phyloP scores from a whole-genome alignment of 2,888 invertebrate genomes.

The Scotopteryx bipunctaria region DNA sequence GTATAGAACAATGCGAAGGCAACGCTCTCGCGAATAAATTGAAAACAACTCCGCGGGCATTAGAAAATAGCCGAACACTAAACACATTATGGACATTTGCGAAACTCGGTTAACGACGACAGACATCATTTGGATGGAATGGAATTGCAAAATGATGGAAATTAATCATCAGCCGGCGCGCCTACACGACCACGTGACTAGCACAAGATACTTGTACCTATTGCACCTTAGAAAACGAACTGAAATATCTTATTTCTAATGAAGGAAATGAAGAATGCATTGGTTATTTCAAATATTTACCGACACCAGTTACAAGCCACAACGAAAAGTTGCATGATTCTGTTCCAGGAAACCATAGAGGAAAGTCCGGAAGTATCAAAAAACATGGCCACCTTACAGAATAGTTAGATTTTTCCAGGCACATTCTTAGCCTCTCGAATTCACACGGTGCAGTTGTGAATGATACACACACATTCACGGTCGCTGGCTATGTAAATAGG shows the following conservation, averaged over 20 bases:
- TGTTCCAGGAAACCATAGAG: too few species aligned
- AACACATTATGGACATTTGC: conserved; percentile 39
- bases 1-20: conserved; percentile 45
- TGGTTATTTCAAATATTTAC: neutral
- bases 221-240: conserved; percentile 25
- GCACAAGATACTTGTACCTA: conserved; percentile 13
- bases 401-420: conserved; percentile 65
- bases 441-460: conserved; percentile 70
- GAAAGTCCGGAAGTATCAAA: conserved; percentile 31
- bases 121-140: conserved; percentile 20
- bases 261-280: neutral
- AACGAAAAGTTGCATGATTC: too few species aligned
- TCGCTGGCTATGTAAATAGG: conserved; percentile 77
- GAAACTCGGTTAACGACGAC: conserved; percentile 49
- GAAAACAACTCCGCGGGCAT: conserved; percentile 27
- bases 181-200: conserved; percentile 16
- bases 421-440: conserved; percentile 69
- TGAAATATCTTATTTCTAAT: too few species aligned
- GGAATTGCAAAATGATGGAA: conserved; percentile 30
- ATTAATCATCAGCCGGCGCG: conserved; percentile 31
- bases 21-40: conserved; percentile 38
- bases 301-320: neutral
- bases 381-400: conserved; percentile 55
- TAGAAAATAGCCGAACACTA: conserved; percentile 27
- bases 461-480: conserved; percentile 72